Evolutionary conservation across 2,113 vertebrate genomes (phyloP).

Genomic region (Reinhardtius hippoglossoides): DNA sequence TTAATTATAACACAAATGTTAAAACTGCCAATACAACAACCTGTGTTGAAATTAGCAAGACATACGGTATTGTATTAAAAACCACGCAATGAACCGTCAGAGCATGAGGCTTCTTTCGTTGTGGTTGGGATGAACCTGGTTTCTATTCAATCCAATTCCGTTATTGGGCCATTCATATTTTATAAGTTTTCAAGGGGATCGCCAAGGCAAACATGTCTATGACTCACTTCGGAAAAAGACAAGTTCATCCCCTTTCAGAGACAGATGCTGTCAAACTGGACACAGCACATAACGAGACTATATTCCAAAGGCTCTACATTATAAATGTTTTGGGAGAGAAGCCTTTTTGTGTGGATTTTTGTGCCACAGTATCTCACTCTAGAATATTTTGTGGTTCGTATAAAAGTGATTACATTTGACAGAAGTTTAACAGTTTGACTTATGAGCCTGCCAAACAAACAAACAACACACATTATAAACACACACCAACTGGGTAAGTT

Average conservation of each 20-base stretch:
- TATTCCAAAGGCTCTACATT: background rate
- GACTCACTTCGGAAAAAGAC: background rate
- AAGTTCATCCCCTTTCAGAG: constrained; percentile 27
- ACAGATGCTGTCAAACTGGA: constrained; percentile 27
- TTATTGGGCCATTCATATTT: constrained; percentile 4
- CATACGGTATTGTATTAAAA: too few relatives aligned
- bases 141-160: constrained; percentile 5
- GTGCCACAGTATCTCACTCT: background rate
- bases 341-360: background rate
- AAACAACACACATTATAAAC: too few relatives aligned
- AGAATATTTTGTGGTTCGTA: too few relatives aligned
- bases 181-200: constrained; percentile 20
- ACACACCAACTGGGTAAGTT: background rate
- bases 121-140: background rate
- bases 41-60: too few relatives aligned
- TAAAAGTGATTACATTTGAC: too few relatives aligned
- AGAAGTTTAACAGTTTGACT: too few relatives aligned
- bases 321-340: background rate
- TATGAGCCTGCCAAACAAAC: too few relatives aligned
- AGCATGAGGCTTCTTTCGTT: background rate
- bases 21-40: too few relatives aligned
- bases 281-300: constrained; percentile 1
- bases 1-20: too few relatives aligned
- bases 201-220: background rate
- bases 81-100: background rate